A percentile compares a stretch with the other conserved stretches of the same genome.
phyloP scores from a whole-genome alignment of 2,797 vertebrate species.

The Coracias cyanogaster region DNA sequence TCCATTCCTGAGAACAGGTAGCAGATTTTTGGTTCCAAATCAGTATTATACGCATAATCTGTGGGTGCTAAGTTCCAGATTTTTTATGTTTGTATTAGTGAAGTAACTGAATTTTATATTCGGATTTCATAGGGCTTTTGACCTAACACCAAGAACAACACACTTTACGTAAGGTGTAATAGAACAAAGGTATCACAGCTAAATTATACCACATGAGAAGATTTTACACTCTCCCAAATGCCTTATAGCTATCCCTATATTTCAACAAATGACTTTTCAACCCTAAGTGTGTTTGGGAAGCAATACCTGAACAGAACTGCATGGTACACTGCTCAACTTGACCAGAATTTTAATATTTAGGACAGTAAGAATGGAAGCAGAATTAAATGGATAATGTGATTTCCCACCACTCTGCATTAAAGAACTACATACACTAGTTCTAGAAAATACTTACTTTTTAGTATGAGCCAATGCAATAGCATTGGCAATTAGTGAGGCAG shows the following conservation, averaged over 20 bases:
- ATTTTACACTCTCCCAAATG: neutral
- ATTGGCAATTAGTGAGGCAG: constrained; percentile 86
- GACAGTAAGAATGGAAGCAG: neutral
- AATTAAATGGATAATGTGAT: neutral
- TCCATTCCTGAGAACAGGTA: neutral
- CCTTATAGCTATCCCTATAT: neutral
- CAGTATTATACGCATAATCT: neutral
- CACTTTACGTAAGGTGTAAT: neutral
- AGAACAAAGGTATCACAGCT: neutral
- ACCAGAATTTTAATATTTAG: neutral
- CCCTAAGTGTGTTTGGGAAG: neutral
- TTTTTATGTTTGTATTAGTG: neutral
- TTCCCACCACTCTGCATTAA: neutral
- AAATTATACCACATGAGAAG: neutral
- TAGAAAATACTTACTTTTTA: constrained; percentile 84
- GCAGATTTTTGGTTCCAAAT: neutral
- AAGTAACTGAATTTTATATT: neutral
- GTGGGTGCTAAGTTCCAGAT: neutral
- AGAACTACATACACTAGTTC: neutral
- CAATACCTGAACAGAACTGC: neutral
- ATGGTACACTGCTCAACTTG: neutral
- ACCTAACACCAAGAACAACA: neutral
- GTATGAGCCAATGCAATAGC: constrained; percentile 86
- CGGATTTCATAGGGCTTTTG: neutral
- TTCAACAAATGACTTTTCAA: neutral